Evolutionary conservation across 1,140 invertebrate genomes (phyloP).

Genomic region (Papilio polyxenes): DNA sequence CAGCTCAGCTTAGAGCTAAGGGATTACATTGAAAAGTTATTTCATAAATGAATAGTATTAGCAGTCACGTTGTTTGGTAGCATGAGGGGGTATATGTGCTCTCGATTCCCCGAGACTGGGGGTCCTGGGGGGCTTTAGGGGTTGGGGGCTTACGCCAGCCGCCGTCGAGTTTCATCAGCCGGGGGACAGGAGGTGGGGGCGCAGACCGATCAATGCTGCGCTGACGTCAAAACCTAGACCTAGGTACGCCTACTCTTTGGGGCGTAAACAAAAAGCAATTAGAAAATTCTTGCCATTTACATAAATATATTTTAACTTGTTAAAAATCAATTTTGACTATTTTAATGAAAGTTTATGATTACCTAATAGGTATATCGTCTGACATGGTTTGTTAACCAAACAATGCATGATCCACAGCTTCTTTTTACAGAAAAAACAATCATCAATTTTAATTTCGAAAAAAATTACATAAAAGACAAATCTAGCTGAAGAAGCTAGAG

Average conservation of each 20-base stretch:
- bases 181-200: conserved; percentile 44
- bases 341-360: not conserved
- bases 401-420: too few relatives aligned
- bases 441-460: too few relatives aligned
- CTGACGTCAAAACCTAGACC: conserved; percentile 55
- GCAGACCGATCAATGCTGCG: conserved; percentile 70
- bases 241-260: conserved; percentile 22
- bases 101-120: not conserved
- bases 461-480: too few relatives aligned
- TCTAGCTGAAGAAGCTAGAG: too few relatives aligned
- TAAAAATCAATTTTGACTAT: not conserved
- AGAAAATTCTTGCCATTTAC: not conserved
- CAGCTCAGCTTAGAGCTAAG: too few relatives aligned
- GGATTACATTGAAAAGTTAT: not conserved
- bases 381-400: too few relatives aligned
- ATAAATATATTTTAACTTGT: not conserved
- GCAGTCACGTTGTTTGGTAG: not conserved
- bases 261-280: not conserved
- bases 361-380: too few relatives aligned
- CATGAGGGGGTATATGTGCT: conserved; percentile 5
- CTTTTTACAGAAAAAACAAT: too few relatives aligned
- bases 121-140: not conserved
- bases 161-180: conserved; percentile 65
- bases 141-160: conserved; percentile 41
- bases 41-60: not conserved